These are phyloP conservation scores for Menidia menidia DNA, from an alignment of 2,797 vertebrate genomes.

Conservation along the genomic window DNA sequence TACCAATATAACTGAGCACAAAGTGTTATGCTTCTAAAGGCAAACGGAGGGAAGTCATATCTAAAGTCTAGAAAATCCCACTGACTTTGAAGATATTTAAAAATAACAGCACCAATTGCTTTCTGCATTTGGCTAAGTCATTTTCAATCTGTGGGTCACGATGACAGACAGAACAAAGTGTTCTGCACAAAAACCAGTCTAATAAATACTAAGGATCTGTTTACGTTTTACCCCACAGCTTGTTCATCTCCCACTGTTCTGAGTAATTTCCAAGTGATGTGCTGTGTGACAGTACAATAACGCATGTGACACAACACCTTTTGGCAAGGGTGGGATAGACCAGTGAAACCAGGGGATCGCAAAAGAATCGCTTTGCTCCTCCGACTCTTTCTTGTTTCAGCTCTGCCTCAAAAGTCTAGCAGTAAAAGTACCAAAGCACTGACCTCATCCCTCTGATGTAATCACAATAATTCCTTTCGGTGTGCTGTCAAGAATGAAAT, in stretches of 20 bases:
- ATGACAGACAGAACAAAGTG: conserved; percentile 8
- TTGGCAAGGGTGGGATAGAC: conserved; percentile 27
- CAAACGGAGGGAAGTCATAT: conserved; percentile 3
- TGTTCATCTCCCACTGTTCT: conserved; percentile 41
- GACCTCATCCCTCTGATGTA: conserved; percentile 70
- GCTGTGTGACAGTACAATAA: conserved; percentile 28
- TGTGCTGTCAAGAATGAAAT: conserved; percentile 61
- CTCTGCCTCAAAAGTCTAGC: conserved; percentile 39
- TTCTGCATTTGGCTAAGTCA: neutral
- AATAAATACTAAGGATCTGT: conserved; percentile 24
- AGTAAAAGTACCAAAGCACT: conserved; percentile 64
- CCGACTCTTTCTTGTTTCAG: conserved; percentile 4
- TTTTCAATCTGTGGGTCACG: neutral
- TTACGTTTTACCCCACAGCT: conserved; percentile 20
- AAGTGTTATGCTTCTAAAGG: conserved; percentile 6
- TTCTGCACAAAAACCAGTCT: conserved; percentile 20
- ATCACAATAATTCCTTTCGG: conserved; percentile 54
- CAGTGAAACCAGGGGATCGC: conserved; percentile 44
- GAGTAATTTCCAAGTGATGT: conserved; percentile 40
- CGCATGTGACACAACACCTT: neutral
- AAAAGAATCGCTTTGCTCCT: conserved; percentile 50
- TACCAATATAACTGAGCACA: neutral
- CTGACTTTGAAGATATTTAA: conserved; percentile 3
- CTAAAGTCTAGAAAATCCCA: conserved; percentile 13
- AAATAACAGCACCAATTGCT: conserved; percentile 2